Evolutionary conservation across 2,888 invertebrate genomes (phyloP), one percentile per base, ranked within the genome.

Genomic region (Lithophane ornitopus): DNA sequence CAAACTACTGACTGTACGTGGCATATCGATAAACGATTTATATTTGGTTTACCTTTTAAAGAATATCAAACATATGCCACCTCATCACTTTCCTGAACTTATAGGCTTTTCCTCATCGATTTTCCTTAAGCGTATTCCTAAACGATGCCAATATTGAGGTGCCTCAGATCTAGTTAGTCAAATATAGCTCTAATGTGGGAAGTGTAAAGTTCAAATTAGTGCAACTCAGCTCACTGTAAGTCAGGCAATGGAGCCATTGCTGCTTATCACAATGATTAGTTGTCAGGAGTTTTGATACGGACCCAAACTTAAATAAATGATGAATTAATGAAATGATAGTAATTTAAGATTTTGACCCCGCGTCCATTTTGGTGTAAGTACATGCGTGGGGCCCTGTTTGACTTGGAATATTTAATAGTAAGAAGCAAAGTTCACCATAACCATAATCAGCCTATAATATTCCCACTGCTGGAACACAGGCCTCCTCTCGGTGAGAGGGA

Each of bases 61-160:
- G 61, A 52, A 66, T 59, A 73, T 66, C 58, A 62, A 70, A 19
- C 62, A 80, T 70, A 73, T 70, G 70, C n/a, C 26, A 58, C 58
- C 58, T 70, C 67, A 73, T 77, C 41, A 59, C 66, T 70, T 73
- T 65, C 19, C 39, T 54, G 3, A 66, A 63, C 49, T n/a, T 44
- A 59, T 34, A n/a, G 46, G 12, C n/a, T 26, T 74, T 46, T 54
- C n/a, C 56, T 28, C 26, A 28, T 54, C 14, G 6, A 44, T 74
- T 69, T 74, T 59, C 39, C 34, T 66, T 6, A 16, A 49, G 12
- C 14, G 7, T 22, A 26, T 63, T 52, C 28, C 14, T 26, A 16
- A 22, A 49, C 49, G 19, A 1, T 26, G 14, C n/a, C 49, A 52
- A 34, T 52, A 65, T 26, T 49, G n/a, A 28, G n/a, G 12, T 26